Evolutionary conservation across 2,888 invertebrate genomes (phyloP), one percentile per base, ranked within the genome.

Genomic region (Latrodectus elegans): DNA sequence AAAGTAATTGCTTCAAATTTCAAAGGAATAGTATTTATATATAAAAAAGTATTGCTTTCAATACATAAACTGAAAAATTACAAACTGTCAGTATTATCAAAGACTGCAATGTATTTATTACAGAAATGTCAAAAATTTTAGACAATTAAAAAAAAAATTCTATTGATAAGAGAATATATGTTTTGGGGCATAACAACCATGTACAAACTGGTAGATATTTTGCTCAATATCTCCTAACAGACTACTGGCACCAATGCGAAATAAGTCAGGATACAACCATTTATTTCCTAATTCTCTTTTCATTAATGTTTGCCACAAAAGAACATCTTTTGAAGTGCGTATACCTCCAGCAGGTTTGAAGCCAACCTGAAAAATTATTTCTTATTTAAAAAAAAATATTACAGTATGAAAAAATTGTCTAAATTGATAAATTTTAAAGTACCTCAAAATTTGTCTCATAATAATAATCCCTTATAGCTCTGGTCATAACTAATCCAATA

Each of bases 301-400:
- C 11, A 99, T 94, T 87, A 99, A 92, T 8, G 95, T 94, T 90
- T 98, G 93, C 97, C 98, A 99, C 88, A 95, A 94, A 53, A 98
- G 93, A 0, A 97, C 96, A 92, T 99, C 98, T 73, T 94, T 94
- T 0, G 95, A 94, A 0, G 96, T 96, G 89, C 96, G 94, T 72
- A 99, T 96, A 11, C 99, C 99, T 17, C 99, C 99, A 26, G 99
- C 99, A 26, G 99, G 98, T 93, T 99, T 99, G 85, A 99, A 94
- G 3, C 99, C 99, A 89, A 99, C 95, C 96, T 97, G 91, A 70
- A 91, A 91, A 90, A 53, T 53, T 11, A 74, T 8, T n/a, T 51
- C 52, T 17, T 52, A 12, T 53, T 51, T 14, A 53, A 53, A 15
- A 52, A n/a, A 17, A 22, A 9, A 1, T 0, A 26, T 0, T 22